These are phyloP conservation scores for Copsychus sechellarum DNA, from an alignment of 2,113 vertebrate species.

Conservation along the genomic window DNA sequence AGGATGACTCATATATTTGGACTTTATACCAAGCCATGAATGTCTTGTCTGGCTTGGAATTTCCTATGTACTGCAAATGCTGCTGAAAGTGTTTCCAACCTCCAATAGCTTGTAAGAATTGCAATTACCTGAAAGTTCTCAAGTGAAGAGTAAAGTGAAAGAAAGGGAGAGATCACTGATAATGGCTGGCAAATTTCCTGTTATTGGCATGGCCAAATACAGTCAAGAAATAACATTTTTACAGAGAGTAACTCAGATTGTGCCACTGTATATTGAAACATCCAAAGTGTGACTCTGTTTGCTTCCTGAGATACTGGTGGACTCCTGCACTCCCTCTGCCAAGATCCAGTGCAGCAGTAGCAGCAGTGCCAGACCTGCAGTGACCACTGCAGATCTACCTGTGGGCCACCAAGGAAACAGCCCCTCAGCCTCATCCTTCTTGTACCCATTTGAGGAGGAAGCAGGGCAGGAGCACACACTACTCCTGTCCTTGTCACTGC, in stretches of 20 bases:
- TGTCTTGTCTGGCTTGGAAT: not conserved
- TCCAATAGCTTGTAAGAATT: not conserved
- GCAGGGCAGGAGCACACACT: not conserved
- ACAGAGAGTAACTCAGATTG: not conserved
- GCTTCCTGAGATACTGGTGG: not conserved
- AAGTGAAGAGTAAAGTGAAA: not conserved
- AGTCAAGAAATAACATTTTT: not conserved
- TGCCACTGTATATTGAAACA: not conserved
- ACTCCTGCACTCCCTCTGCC: not conserved
- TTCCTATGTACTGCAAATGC: not conserved
- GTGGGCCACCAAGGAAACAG: not conserved
- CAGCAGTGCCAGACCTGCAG: not conserved
- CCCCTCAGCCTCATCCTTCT: not conserved
- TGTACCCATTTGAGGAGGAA: not conserved
- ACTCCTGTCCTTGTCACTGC: rapidly evolving
- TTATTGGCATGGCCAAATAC: not conserved
- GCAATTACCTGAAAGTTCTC: not conserved
- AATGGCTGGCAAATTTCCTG: not conserved
- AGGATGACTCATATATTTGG: not conserved
- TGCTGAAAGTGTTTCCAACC: not conserved
- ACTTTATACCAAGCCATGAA: not conserved
- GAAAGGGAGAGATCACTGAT: not conserved
- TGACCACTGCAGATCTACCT: not conserved
- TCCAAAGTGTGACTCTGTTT: not conserved
- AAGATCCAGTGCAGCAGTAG: not conserved